phyloP scores from a whole-genome alignment of 2,888 invertebrate genomes.

The Campoplex nolae region DNA sequence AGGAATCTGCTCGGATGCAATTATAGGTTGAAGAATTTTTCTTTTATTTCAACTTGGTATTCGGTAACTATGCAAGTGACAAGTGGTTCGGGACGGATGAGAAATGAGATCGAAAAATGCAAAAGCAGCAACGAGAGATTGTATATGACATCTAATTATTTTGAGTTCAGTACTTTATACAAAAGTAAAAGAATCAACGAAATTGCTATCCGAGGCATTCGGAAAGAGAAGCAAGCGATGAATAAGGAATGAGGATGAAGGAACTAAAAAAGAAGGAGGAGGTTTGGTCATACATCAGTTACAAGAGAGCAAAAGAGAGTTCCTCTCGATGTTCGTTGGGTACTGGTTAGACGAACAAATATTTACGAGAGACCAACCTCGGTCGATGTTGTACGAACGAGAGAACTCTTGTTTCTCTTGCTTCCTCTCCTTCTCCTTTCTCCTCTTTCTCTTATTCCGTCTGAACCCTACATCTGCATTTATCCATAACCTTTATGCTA shows the following conservation, averaged over 20 bases:
- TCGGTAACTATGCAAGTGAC: not conserved
- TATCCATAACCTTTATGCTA: constrained; percentile 19
- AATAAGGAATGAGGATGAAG: not conserved
- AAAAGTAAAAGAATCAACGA: not conserved
- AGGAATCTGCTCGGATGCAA: not conserved
- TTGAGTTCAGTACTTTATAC: not conserved
- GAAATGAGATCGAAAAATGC: too few relatives aligned
- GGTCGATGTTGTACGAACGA: constrained; percentile 71
- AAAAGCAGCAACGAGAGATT: not conserved
- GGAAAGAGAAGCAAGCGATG: not conserved
- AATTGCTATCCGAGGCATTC: not conserved
- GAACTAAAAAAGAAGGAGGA: not conserved
- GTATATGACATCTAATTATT: not conserved
- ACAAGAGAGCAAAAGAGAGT: constrained; percentile 12
- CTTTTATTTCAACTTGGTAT: not conserved
- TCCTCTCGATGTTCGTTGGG: constrained; percentile 58
- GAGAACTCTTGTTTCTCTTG: constrained; percentile 35
- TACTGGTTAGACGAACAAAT: constrained; percentile 75
- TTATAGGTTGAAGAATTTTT: not conserved
- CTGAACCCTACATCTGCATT: constrained; percentile 33
- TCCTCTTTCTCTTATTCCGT: constrained; percentile 6
- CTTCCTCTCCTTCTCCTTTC: constrained; percentile 12
- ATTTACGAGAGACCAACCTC: constrained; percentile 79
- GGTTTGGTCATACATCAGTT: not conserved
- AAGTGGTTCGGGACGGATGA: not conserved